Base-by-base conservation (phyloP, 2,797 vertebrate species). In the Falco columbarius region DNA sequence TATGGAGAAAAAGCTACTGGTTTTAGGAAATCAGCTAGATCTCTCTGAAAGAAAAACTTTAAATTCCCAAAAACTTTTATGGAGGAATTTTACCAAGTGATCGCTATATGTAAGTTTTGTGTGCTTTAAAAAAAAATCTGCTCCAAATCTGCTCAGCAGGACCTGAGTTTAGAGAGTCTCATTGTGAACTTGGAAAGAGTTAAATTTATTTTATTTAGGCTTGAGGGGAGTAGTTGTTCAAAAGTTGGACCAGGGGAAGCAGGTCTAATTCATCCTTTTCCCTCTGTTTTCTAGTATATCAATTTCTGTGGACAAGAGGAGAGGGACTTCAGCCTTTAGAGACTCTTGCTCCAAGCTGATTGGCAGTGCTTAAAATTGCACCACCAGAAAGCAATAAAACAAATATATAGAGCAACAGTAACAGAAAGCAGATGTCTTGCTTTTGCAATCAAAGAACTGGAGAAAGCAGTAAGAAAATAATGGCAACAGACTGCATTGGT, bases 371-470 rank as follows among this genome's bases (percentile, higher is more conserved):
- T 94, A 63, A 47, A 83, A 65, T 67, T 93, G 71, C 56, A 89
- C 36, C 70, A 86, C 58, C 70, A 93, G 86, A 95, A 89, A 86
- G 74, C 71, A 93, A 74, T 96, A 94, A 96, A 97, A 94, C 36
- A 87, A 94, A 92, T 87, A 82, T 7, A 7, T 42, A 92, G 56
- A 95, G 72, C 49, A 89, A 32, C 40, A 82, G 55, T 97, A 97
- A 96, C 83, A 76, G 81, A 95, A 95, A 96, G 81, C 96, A 97
- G 92, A 97, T 97, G 92, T 92, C 81, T 84, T 89, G 77, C 59
- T 93, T 92, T 82, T 89, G 70, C 40, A 92, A 62, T 95, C 95
- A 85, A 93, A 86, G 71, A 85, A 27, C 49, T 81, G 44, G 83
- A 94, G 80, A 80, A 89, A 26, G 76, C 59, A 80, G 14, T 94